Base-by-base conservation (phyloP, 2,113 vertebrate genomes). In the Takifugu flavidus region DNA sequence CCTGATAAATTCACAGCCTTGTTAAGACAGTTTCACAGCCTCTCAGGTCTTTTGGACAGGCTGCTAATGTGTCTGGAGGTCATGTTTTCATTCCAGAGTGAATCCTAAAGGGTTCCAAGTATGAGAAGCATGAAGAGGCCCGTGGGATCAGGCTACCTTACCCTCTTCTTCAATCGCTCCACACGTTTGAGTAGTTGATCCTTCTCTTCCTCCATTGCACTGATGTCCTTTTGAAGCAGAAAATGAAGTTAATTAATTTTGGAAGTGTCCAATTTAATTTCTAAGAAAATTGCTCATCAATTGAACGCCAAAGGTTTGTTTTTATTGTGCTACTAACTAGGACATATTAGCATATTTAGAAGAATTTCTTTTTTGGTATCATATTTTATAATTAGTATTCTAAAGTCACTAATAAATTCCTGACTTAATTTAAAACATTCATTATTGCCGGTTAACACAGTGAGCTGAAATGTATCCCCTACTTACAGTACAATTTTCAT, bases 201-300 rank as follows among this genome's bases (percentile, higher is more conserved):
- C 68, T 98, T 99, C 84, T 99, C 97, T 65, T 98, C 97, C 74
- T 99, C 97, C 97, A 99, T 99, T 13, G 93, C 93, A 74, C 81
- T 83, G 53, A 99, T 99, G 81, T 99, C 97, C 96, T 99, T 86
- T 79, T 81, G 6, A 25, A 12, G 25, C 12, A 78, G 13, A 72
- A 28, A 67, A 64, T 39, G 29, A 39, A 39, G 6, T 11, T 39
- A 6, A 39, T 39, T 6, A 39, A 39, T 39, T 10, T 39, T 39
- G 34, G 34, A 39, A 10, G 34, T 39, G 34, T 20, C 20, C 34
- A 39, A 31, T 31, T 31, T 31, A 31, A 31, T 31, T 31, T 31
- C 29, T 31, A 6, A 31, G 29, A 31, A 4, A 39, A 39, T 39
- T 39, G 11, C 8, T 39, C 34, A 39, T 39, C 6, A 34, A 34